These are phyloP conservation scores for Polietes domitor DNA, from an alignment of 2,888 invertebrate species.

Conservation along the genomic window DNA sequence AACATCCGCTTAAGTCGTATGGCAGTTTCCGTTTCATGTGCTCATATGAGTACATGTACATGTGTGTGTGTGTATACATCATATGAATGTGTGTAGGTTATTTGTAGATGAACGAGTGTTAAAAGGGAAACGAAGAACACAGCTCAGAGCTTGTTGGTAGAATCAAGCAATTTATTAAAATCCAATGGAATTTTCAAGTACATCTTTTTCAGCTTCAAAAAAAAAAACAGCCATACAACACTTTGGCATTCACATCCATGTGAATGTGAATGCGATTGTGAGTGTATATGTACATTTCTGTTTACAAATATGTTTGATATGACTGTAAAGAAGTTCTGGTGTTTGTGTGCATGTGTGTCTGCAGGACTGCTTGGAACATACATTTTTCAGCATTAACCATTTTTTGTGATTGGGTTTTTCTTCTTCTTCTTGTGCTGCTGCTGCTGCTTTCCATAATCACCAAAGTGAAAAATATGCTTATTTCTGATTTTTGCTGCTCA, in stretches of 20 bases:
- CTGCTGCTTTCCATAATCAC: constrained; percentile 30
- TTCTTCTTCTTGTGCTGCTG: background rate
- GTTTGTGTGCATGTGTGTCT: background rate
- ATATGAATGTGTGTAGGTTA: constrained; percentile 21
- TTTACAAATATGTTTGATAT: background rate
- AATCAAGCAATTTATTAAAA: constrained; percentile 65
- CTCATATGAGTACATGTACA: background rate
- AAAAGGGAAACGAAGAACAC: constrained; percentile 6
- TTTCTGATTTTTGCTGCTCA: constrained; percentile 48
- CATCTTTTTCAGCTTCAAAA: constrained; percentile 15
- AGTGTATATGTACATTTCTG: background rate
- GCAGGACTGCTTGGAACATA: background rate
- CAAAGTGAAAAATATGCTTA: constrained; percentile 57
- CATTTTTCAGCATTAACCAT: background rate
- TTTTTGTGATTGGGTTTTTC: constrained; percentile 9
- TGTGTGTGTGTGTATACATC: constrained; percentile 16
- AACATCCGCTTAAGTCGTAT: constrained; percentile 59
- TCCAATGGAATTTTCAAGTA: constrained; percentile 54
- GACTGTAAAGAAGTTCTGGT: background rate
- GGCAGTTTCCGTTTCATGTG: constrained; percentile 55
- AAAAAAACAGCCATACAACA: constrained; percentile 14
- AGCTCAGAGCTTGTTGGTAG: constrained; percentile 39
- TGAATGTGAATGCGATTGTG: background rate
- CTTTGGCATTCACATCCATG: background rate
- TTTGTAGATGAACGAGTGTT: constrained; percentile 39